Conservation (phyloP, 2,797 vertebrate genomes). For the Knipowitschia caucasica region DNA sequence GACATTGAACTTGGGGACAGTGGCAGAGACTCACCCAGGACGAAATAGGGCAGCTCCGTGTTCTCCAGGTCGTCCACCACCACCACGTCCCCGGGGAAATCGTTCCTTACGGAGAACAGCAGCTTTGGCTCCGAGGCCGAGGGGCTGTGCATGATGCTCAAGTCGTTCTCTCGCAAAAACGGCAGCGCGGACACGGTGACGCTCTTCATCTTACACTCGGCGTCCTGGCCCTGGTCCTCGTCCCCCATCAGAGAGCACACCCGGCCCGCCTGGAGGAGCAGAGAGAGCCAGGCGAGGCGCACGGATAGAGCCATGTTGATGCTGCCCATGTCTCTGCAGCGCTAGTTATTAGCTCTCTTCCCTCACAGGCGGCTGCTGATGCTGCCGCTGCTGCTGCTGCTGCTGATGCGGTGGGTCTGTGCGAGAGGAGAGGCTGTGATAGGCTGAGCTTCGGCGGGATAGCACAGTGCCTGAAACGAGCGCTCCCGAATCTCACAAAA, state of each 20-base stretch:
- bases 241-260: slow-evolving; percentile 70
- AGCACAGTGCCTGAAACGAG: slow-evolving; percentile 40
- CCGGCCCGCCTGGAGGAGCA: slow-evolving; percentile 20
- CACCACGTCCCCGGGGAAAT: slow-evolving; percentile 94
- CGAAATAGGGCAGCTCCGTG: slow-evolving; percentile 96
- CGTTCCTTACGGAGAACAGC: slow-evolving; percentile 97
- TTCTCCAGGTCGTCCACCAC: slow-evolving; percentile 98
- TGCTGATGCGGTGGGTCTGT: slow-evolving; percentile 31
- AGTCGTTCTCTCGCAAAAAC: slow-evolving; percentile 95
- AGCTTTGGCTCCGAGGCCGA: slow-evolving; percentile 99
- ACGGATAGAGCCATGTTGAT: slow-evolving; percentile 61
- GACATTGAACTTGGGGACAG: background rate
- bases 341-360: slow-evolving; percentile 35
- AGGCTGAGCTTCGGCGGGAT: slow-evolving; percentile 32
- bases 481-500: slow-evolving; percentile 36
- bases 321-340: slow-evolving; percentile 46
- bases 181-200: slow-evolving; percentile 97
- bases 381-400: slow-evolving; percentile 29
- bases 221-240: slow-evolving; percentile 85
- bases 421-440: slow-evolving; percentile 23
- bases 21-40: slow-evolving; percentile 89
- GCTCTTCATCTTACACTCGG: slow-evolving; percentile 96
- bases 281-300: slow-evolving; percentile 49
- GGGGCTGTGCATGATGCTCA: slow-evolving; percentile 98
- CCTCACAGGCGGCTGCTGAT: slow-evolving; percentile 20